Percentiles rank a stretch among this genome's conserved stretches.
Conservation (phyloP, 1,140 invertebrate genomes). For the Steinernema feltiae region DNA sequence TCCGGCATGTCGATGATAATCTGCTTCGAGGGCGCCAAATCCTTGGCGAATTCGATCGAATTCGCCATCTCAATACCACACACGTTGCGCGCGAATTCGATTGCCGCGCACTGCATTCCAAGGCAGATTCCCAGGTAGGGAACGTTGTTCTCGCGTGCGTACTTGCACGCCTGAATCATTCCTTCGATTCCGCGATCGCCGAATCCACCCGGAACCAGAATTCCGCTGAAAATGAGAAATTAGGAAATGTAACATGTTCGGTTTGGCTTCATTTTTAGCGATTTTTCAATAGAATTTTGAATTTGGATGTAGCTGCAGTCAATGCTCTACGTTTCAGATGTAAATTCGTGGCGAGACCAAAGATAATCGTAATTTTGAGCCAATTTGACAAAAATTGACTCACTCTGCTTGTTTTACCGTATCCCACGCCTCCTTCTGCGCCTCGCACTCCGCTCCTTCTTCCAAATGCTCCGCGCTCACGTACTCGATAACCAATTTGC, state of each 20-base stretch:
- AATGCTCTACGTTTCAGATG: too few species aligned
- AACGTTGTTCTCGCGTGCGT: slow-evolving; percentile 80
- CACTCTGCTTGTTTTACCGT: slow-evolving; percentile 78
- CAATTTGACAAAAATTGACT: too few species aligned
- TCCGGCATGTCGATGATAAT: slow-evolving; percentile 95
- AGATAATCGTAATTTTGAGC: too few species aligned
- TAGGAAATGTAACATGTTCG: too few species aligned
- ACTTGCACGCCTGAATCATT: slow-evolving; percentile 85
- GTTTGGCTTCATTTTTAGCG: too few species aligned
- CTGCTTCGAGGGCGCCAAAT: slow-evolving; percentile 49
- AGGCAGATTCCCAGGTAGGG: slow-evolving; percentile 89
- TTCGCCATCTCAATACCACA: slow-evolving; percentile 73
- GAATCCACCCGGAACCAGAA: slow-evolving; percentile 94
- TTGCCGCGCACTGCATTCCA: slow-evolving; percentile 89
- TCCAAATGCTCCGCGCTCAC: not conserved
- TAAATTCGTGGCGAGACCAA: too few species aligned
- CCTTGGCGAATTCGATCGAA: slow-evolving; percentile 75
- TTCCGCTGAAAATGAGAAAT: slow-evolving; percentile 74
- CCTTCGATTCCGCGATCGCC: slow-evolving; percentile 90
- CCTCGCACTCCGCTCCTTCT: not conserved
- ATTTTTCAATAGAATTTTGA: too few species aligned
- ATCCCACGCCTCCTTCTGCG: slow-evolving; percentile 80
- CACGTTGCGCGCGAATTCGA: slow-evolving; percentile 88
- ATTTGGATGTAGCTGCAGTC: too few species aligned
- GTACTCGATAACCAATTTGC: slow-evolving; percentile 66